These are phyloP conservation scores for Drosophila mojavensis DNA, from an alignment of 1,140 invertebrate genomes.

Conservation along the genomic window DNA sequence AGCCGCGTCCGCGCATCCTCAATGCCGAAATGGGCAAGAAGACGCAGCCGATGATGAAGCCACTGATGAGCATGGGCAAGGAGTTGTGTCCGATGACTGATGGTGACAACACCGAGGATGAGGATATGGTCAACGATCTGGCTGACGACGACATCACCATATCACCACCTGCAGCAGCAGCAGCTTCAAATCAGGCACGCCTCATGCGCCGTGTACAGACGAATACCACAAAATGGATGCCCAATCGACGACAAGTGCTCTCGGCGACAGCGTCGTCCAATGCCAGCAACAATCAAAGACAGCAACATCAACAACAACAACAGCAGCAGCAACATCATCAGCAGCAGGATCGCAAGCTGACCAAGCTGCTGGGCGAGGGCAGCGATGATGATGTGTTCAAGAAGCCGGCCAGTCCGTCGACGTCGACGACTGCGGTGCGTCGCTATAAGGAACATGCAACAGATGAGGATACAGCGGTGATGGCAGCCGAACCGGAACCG, in stretches of 20 bases:
- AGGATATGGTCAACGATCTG: conserved; percentile 43
- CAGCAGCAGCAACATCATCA: conserved; percentile 5
- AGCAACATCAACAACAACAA: background rate
- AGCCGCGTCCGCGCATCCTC: conserved; percentile 78
- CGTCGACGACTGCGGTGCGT: conserved; percentile 15
- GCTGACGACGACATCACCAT: conserved; percentile 45
- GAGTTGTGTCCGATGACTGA: conserved; percentile 57
- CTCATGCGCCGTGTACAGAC: conserved; percentile 22
- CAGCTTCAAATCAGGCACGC: conserved; percentile 3
- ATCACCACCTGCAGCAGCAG: background rate
- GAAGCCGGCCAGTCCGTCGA: conserved; percentile 52
- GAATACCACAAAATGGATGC: conserved; percentile 20
- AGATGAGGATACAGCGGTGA: conserved; percentile 8
- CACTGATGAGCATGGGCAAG: conserved; percentile 74
- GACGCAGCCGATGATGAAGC: conserved; percentile 65
- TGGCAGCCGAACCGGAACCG: conserved; percentile 2
- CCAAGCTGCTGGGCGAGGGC: conserved; percentile 51
- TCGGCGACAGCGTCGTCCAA: conserved; percentile 49
- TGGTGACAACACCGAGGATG: conserved; percentile 58
- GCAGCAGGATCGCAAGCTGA: conserved; percentile 47
- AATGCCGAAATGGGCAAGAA: conserved; percentile 77
- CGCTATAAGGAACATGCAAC: conserved; percentile 25
- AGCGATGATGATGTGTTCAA: conserved; percentile 57
- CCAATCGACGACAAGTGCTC: conserved; percentile 39
- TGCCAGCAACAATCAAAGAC: conserved; percentile 42